Evolutionary conservation across 1,140 invertebrate genomes (phyloP), one percentile per base, ranked within the genome.

Genomic region (Caerostris darwini): DNA sequence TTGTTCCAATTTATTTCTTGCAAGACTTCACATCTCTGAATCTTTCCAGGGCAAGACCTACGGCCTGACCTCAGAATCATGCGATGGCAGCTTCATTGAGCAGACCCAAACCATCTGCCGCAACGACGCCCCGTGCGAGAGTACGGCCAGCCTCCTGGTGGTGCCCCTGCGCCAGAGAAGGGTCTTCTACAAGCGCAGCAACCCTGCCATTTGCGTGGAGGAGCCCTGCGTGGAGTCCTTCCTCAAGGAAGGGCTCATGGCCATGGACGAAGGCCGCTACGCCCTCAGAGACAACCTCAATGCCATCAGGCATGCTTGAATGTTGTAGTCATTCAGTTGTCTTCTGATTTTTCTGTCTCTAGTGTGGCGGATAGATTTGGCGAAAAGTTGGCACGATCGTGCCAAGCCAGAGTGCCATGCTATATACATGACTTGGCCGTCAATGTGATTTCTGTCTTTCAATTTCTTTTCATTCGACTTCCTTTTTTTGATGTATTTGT

Each of bases 21-120:
- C 34, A 34, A 34, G 34, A 34, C 34, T 34, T 34, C 34, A 59
- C 12, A 86, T 57, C 10, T 86, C 53, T 69, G 7, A 17, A 64
- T 86, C 14, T 59, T n/a, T 94, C 12, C 58, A 95, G 95, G 95
- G 95, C 14, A 61, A 93, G 56, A 61, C 87, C 0, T 95, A 83
- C 53, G 95, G 95, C 3, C 14, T 95, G 19, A 87, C 64, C 4
- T 87, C 92, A 0, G 93, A 94, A 10, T 71, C 91, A n/a, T 95
- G 95, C 67, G 94, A 95, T n/a, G 82, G 81, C 5, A 95, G 95
- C 50, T 95, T 95, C 89, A 81, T 95, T 7, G 94, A 95, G 34
- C 77, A 95, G 85, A 92, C 90, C 12, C 77, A 89, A 17, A 89
- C 93, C n/a, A 90, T 90, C 50, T 95, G 95, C 59, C 58, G 56